Conservation (phyloP, 2,113 vertebrate species). For the Pseudopodoces humilis region DNA sequence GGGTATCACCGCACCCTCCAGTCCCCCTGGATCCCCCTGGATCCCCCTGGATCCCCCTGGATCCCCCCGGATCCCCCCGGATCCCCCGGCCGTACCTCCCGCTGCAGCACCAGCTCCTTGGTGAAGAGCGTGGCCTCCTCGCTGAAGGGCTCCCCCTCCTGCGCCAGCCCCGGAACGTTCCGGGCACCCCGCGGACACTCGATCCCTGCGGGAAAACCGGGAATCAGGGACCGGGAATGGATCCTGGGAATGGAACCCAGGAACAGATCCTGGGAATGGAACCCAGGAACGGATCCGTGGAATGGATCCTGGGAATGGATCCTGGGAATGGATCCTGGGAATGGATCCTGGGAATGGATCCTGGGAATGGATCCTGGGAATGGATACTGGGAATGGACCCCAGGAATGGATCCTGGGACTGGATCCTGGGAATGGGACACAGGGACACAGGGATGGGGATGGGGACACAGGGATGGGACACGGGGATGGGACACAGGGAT, state of each 20-base stretch:
- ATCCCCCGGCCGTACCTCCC: conserved; percentile 85
- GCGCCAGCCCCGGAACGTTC: conserved; percentile 83
- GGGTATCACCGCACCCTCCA: too few relatives aligned
- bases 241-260: not conserved
- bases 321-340: not conserved
- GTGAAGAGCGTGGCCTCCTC: conserved; percentile 93
- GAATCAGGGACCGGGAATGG: not conserved
- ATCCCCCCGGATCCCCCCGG: too few relatives aligned
- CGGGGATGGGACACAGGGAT: not conserved
- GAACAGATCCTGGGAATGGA: not conserved
- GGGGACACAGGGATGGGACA: fast-evolving
- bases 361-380: not conserved
- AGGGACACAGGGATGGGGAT: too few relatives aligned
- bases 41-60: not conserved
- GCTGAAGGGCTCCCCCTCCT: conserved; percentile 94
- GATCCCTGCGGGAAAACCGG: conserved; percentile 78
- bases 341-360: too few relatives aligned
- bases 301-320: not conserved
- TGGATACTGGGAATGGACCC: not conserved
- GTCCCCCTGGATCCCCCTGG: not conserved
- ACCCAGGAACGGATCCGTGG: too few relatives aligned
- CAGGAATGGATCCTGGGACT: too few relatives aligned
- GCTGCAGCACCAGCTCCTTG: conserved; percentile 94
- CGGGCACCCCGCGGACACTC: conserved; percentile 93
- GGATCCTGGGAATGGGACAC: not conserved